Base-by-base conservation (phyloP, 2,888 invertebrate species). In the Euphydryas editha region DNA sequence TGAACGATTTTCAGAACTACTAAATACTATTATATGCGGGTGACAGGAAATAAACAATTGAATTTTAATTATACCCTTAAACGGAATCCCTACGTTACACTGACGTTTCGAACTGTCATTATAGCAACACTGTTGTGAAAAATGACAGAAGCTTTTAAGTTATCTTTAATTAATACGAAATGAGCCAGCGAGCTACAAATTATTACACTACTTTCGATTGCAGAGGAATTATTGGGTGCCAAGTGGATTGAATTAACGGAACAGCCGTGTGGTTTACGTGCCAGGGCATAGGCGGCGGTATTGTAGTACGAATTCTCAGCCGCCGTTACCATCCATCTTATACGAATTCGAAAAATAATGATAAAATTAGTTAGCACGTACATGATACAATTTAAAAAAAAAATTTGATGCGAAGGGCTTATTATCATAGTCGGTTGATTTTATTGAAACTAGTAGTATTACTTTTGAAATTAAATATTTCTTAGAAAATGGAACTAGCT, bases 181-280 rank as follows among this genome's bases (percentile, higher is more conserved):
- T 46, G 37, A 56, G 54, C 58, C 71, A 65, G 65, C 59, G 64
- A 55, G 64, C 57, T 68, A 85, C 85, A 87, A 85, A 87, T 86
- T 84, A 88, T 85, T 82, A 77, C 81, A 79, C 80, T 82, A 83
- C 81, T 83, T 75, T 79, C 76, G 78, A 78, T 76, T 77, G 74
- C 78, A 73, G 77, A 80, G 84, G 83, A 87, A 84, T 87, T 86
- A 87, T 87, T 82, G 87, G 81, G 88, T 92, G 91, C 90, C 92
- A 90, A 91, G 82, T 85, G 81, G 84, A 84, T 79, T 90, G 89
- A 90, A 85, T 81, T 78, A 80, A 79, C 76, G 81, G 78, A 88
- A 86, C 90, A 91, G 89, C 90, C 88, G 91, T 71, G 67, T 73
- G 71, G 73, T 77, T 78, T 72, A 75, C 75, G 83, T 90, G 91